Conservation (phyloP, 2,888 invertebrate species). For the Acrobasis consociella region DNA sequence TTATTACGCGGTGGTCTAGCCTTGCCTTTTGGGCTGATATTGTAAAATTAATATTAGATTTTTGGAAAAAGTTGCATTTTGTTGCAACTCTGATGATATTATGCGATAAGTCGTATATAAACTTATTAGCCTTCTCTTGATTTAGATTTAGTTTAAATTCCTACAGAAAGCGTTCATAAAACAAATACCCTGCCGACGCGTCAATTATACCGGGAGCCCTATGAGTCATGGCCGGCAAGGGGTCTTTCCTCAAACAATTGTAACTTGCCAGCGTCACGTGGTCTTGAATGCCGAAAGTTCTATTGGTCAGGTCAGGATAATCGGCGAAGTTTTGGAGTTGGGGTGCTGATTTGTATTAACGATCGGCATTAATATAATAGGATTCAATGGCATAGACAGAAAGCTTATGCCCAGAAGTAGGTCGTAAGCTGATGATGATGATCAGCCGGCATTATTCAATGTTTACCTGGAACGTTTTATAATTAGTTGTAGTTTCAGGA, state of each 20-base stretch:
- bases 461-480: neutral
- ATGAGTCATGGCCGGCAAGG: neutral
- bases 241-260: neutral
- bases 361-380: neutral
- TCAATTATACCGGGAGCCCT: neutral
- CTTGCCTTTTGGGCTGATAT: too few species aligned
- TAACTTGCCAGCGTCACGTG: neutral
- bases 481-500: too few species aligned
- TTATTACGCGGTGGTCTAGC: too few species aligned
- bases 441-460: neutral
- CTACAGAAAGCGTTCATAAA: neutral
- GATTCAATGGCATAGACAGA: too few species aligned
- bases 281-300: neutral
- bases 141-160: neutral
- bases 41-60: too few species aligned
- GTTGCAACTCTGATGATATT: too few species aligned
- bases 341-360: constrained; percentile 2
- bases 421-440: too few species aligned
- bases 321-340: neutral
- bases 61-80: too few species aligned
- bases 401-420: too few species aligned
- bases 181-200: neutral
- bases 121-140: too few species aligned
- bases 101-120: too few species aligned
- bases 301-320: neutral